These are phyloP conservation scores for Carcina quercana DNA, from an alignment of 2,888 invertebrate species.

Conservation along the genomic window DNA sequence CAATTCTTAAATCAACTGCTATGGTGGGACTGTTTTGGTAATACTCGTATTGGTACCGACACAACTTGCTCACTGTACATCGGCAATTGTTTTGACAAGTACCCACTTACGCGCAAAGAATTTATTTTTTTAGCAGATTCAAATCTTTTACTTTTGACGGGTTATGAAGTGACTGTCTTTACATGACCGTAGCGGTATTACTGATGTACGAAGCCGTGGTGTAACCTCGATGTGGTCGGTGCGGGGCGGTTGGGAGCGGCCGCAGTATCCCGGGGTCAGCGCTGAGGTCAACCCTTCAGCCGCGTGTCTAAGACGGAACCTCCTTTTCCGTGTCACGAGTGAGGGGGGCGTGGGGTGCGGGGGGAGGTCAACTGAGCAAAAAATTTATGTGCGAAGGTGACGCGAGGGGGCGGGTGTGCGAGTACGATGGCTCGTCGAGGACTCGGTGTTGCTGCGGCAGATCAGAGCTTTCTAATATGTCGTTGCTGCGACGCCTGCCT, in stretches of 20 bases:
- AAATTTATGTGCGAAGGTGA: constrained; percentile 57
- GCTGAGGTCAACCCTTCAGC: constrained; percentile 59
- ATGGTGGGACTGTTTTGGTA: too few relatives aligned
- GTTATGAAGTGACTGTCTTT: too few relatives aligned
- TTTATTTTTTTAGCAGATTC: too few relatives aligned
- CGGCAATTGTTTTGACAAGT: too few relatives aligned
- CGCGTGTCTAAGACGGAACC: constrained; percentile 50
- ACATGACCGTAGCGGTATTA: too few relatives aligned
- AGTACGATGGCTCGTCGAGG: not conserved
- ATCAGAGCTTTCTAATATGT: not conserved
- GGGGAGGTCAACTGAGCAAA: constrained; percentile 40
- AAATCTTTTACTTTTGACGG: too few relatives aligned
- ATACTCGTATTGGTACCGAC: too few relatives aligned
- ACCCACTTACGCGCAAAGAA: too few relatives aligned
- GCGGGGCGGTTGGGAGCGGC: constrained; percentile 4
- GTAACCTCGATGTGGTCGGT: not conserved
- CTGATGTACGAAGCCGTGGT: too few relatives aligned
- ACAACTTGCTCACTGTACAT: too few relatives aligned
- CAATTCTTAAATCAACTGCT: too few relatives aligned
- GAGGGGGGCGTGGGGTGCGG: constrained; percentile 18
- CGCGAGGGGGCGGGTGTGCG: constrained; percentile 11
- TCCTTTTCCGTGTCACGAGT: constrained; percentile 61
- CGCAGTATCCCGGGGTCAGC: constrained; percentile 21
- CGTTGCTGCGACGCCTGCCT: not conserved
- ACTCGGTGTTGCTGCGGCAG: not conserved